A percentile compares a stretch with the other conserved stretches of the same genome.
phyloP scores from a whole-genome alignment of 2,113 vertebrate genomes.

The Rattus rattus region DNA sequence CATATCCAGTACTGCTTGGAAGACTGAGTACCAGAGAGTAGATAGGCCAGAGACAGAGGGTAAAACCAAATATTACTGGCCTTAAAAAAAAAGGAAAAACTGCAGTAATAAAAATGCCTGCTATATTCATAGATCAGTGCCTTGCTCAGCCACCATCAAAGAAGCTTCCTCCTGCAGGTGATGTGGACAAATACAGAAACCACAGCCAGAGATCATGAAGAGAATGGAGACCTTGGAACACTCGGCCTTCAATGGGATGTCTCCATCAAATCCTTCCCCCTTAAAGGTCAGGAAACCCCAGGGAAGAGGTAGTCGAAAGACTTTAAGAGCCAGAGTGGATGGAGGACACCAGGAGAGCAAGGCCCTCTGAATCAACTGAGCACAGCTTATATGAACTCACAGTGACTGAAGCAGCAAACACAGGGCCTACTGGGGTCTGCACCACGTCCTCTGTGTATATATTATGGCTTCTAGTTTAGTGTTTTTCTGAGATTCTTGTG shows the following conservation, averaged over 20 bases:
- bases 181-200: not conserved
- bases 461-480: not conserved
- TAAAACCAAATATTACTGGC: not conserved
- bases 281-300: not conserved
- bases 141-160: too few relatives aligned
- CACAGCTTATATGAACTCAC: not conserved
- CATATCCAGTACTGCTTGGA: not conserved
- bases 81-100: not conserved
- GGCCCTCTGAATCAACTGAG: not conserved
- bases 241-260: not conserved
- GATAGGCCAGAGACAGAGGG: not conserved
- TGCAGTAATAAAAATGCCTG: not conserved
- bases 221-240: not conserved
- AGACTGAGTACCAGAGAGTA: not conserved
- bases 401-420: not conserved
- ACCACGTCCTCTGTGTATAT: not conserved
- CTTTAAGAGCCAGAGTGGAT: not conserved
- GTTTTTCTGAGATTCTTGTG: not conserved
- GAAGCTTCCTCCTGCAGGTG: too few relatives aligned
- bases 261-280: not conserved
- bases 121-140: not conserved
- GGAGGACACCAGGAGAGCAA: not conserved
- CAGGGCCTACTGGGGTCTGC: not conserved
- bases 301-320: not conserved
- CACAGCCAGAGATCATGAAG: not conserved